These are phyloP conservation scores for Rhinatrema bivittatum DNA, from an alignment of 2,797 vertebrate genomes.

Conservation along the genomic window DNA sequence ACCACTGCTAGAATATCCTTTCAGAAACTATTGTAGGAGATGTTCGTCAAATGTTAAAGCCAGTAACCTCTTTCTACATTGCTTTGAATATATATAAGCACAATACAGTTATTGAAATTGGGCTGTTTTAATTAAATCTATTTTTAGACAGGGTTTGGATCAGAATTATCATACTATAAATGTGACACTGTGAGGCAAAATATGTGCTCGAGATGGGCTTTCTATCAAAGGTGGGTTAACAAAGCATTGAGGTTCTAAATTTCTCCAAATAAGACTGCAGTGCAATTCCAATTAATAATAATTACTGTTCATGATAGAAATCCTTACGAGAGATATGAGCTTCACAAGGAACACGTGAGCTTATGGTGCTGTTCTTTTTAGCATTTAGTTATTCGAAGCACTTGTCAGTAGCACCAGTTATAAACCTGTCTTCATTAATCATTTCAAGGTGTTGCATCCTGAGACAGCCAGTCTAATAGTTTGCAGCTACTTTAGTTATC, in stretches of 20 bases:
- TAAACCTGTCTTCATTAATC: constrained; percentile 67
- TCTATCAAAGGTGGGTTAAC: no score
- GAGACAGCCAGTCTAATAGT: constrained; percentile 41
- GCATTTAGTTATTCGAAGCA: constrained; percentile 13
- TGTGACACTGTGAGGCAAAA: no score
- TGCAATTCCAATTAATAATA: background rate
- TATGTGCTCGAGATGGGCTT: no score
- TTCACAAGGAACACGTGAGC: constrained; percentile 14
- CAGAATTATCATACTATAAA: no score
- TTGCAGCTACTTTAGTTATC: constrained; percentile 50
- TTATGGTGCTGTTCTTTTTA: constrained; percentile 10
- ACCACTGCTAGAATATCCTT: no score
- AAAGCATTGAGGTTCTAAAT: constrained; percentile 3
- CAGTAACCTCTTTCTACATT: no score
- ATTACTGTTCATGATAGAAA: background rate
- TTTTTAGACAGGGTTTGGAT: background rate
- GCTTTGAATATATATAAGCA: background rate
- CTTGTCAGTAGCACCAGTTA: constrained; percentile 37
- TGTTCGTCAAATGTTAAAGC: no score
- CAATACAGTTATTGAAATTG: no score
- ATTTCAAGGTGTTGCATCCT: constrained; percentile 45
- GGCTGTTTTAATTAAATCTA: no score
- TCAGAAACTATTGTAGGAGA: no score
- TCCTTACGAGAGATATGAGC: background rate
- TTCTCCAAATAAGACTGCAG: background rate